Evolutionary conservation across 2,888 invertebrate genomes (phyloP).

Genomic region (Amaurobius ferox): DNA sequence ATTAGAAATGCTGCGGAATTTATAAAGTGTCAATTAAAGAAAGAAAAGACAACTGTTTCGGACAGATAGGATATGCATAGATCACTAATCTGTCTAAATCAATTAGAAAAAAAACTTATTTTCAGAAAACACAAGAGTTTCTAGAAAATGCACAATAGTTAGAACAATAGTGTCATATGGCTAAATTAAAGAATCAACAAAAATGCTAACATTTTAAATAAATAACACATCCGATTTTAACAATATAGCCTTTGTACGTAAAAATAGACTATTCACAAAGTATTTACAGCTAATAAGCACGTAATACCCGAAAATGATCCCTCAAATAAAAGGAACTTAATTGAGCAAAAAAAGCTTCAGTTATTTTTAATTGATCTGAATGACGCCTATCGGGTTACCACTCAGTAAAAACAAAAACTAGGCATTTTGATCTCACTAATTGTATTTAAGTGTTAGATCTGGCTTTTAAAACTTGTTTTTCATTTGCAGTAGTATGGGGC

Average conservation of each 20-base stretch:
- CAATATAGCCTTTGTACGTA: not conserved
- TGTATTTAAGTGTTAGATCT: conserved; percentile 54
- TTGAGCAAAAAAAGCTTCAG: conserved; percentile 17
- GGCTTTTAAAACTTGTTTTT: conserved; percentile 21
- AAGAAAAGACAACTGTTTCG: too few species aligned
- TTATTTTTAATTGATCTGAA: conserved; percentile 63
- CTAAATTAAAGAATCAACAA: too few species aligned
- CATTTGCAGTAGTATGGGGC: conserved; percentile 19
- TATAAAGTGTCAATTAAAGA: too few species aligned
- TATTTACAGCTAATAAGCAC: not conserved
- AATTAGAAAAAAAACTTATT: too few species aligned
- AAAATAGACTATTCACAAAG: not conserved
- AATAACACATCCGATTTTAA: too few species aligned
- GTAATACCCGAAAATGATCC: not conserved
- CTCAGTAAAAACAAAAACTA: conserved; percentile 7
- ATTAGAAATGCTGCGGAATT: too few species aligned
- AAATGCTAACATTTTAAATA: too few species aligned
- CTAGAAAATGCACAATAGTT: too few species aligned
- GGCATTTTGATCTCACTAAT: conserved; percentile 35
- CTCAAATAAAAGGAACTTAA: conserved; percentile 8
- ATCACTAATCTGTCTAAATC: too few species aligned
- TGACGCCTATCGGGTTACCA: conserved; percentile 37
- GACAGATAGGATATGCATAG: too few species aligned
- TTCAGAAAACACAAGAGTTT: too few species aligned
- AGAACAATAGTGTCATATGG: too few species aligned